These are phyloP conservation scores for Gymnodraco acuticeps DNA, from an alignment of 2,797 vertebrate genomes.

Conservation along the genomic window DNA sequence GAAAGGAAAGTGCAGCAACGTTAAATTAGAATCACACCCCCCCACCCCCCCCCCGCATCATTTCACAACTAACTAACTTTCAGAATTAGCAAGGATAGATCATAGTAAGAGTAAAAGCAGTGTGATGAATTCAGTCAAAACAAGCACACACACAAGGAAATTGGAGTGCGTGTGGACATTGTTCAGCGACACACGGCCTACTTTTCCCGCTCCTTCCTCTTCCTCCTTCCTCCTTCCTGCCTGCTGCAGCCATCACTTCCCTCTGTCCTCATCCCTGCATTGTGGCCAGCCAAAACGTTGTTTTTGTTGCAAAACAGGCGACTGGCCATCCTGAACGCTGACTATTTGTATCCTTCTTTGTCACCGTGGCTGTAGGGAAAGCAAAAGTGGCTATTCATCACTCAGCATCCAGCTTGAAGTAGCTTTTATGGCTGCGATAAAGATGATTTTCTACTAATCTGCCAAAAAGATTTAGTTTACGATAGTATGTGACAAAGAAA, in stretches of 20 bases:
- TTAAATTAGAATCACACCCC: not conserved
- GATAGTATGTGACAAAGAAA: no score
- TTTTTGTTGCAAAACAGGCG: constrained; percentile 30
- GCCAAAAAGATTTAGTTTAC: no score
- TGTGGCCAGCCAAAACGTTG: constrained; percentile 43
- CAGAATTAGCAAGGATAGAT: not conserved
- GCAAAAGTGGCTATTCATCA: constrained; percentile 33
- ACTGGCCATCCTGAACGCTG: constrained; percentile 27
- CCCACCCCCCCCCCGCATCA: not conserved
- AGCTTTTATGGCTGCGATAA: no score
- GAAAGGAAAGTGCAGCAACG: not conserved
- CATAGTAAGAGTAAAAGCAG: not conserved
- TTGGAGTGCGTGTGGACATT: constrained; percentile 43
- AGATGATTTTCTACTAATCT: no score
- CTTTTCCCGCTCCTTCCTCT: constrained; percentile 55
- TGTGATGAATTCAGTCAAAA: constrained; percentile 33
- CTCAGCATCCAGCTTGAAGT: not conserved
- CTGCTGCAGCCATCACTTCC: no score
- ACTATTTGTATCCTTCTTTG: constrained; percentile 63
- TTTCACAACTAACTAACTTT: not conserved
- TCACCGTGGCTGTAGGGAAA: constrained; percentile 42
- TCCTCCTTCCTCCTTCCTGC: constrained; percentile 44
- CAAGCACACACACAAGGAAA: constrained; percentile 25
- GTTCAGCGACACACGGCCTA: constrained; percentile 58
- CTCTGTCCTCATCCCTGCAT: not conserved